These are phyloP conservation scores for Lasioglossum leucozonium DNA, from an alignment of 2,888 invertebrate genomes.

Conservation along the genomic window DNA sequence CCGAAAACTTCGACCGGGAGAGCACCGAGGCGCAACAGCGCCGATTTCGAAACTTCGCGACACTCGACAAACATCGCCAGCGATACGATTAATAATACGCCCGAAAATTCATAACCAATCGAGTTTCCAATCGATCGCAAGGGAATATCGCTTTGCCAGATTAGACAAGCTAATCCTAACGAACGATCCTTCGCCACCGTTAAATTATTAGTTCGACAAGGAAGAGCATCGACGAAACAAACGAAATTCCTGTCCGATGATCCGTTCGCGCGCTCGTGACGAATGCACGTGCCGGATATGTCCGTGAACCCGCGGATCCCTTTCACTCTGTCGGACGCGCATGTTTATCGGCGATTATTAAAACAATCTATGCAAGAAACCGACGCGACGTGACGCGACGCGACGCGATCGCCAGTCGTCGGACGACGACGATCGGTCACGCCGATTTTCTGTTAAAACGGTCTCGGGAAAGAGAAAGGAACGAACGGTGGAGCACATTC, in stretches of 20 bases:
- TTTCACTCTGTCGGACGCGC: not conserved
- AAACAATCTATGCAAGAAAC: too few species aligned
- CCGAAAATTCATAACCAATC: not conserved
- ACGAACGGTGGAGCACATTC: not conserved
- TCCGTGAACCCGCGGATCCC: not conserved
- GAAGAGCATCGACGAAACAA: not conserved
- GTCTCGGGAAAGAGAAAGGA: conserved; percentile 19
- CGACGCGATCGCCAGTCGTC: not conserved
- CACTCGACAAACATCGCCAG: not conserved
- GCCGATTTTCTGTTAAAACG: not conserved
- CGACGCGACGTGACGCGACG: too few species aligned
- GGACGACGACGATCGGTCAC: not conserved
- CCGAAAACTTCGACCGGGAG: not conserved
- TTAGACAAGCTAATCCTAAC: not conserved
- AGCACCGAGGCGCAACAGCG: not conserved
- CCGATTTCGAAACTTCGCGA: not conserved
- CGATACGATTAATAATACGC: not conserved
- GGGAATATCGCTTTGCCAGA: not conserved
- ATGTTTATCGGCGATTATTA: not conserved
- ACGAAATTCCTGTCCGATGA: not conserved
- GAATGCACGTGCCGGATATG: not conserved
- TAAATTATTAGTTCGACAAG: not conserved
- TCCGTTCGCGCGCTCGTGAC: not conserved
- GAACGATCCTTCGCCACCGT: too few species aligned
- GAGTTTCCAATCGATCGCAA: not conserved